These are phyloP conservation scores for Helarctos malayanus DNA, from an alignment of 2,797 vertebrate species.

Conservation along the genomic window DNA sequence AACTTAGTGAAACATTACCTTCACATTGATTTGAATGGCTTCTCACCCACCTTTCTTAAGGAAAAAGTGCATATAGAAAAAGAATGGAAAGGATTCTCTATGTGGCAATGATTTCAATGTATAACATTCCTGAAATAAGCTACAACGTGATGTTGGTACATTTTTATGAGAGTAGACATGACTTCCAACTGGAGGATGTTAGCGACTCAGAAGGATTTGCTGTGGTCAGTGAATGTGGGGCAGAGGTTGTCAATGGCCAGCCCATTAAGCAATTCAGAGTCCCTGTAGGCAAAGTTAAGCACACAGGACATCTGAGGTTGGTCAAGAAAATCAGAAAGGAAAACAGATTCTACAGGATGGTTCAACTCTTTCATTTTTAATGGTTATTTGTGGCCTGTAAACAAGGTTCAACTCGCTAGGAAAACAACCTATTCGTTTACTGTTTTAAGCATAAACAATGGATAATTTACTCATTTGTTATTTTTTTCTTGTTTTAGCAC, in stretches of 20 bases:
- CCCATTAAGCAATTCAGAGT: background rate
- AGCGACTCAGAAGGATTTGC: conserved; percentile 52
- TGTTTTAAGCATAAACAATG: conserved; percentile 19
- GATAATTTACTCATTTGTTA: conserved; percentile 1
- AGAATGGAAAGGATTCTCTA: background rate
- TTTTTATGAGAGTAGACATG: conserved; percentile 34
- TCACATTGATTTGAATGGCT: background rate
- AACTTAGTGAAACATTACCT: background rate
- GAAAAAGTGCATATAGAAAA: background rate
- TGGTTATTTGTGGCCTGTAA: background rate
- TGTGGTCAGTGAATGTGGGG: conserved; percentile 12
- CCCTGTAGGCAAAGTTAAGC: background rate
- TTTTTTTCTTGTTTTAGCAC: conserved; percentile 17
- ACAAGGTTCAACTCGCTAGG: background rate
- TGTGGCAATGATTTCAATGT: background rate
- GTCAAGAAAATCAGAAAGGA: conserved; percentile 15
- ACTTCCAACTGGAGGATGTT: background rate
- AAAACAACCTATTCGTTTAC: conserved; percentile 57
- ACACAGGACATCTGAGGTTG: background rate
- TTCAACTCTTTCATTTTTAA: conserved; percentile 46
- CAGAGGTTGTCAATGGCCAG: background rate
- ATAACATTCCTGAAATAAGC: conserved; percentile 10
- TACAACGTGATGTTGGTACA: background rate
- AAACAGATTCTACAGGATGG: conserved; percentile 28
- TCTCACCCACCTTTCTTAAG: background rate